Evolutionary conservation across 2,888 invertebrate genomes (phyloP).

Genomic region (Tolmerus cingulatus): DNA sequence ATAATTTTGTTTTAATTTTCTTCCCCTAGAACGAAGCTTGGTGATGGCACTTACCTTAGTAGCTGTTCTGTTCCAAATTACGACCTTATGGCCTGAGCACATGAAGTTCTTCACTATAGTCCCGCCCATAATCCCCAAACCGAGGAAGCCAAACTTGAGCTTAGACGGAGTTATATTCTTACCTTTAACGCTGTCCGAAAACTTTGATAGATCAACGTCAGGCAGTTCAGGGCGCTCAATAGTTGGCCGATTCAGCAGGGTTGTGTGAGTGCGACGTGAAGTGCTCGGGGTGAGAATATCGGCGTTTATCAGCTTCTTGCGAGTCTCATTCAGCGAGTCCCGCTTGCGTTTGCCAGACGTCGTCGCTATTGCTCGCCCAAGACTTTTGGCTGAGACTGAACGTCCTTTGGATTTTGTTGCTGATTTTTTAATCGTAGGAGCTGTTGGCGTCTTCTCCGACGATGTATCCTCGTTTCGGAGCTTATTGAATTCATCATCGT

Average conservation of each 20-base stretch:
- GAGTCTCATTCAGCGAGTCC: conserved; percentile 65
- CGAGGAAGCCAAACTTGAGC: conserved; percentile 92
- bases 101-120: conserved; percentile 95
- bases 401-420: conserved; percentile 50
- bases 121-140: conserved; percentile 93
- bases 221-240: conserved; percentile 72
- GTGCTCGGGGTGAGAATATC: conserved; percentile 43
- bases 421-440: conserved; percentile 41
- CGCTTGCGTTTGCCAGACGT: conserved; percentile 63
- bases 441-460: conserved; percentile 47
- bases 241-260: conserved; percentile 60
- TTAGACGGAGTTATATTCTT: conserved; percentile 87
- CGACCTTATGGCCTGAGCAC: conserved; percentile 91
- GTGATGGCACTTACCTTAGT: conserved; percentile 69
- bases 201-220: conserved; percentile 77
- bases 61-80: conserved; percentile 92
- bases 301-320: conserved; percentile 49
- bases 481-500: conserved; percentile 77
- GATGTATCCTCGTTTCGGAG: conserved; percentile 63
- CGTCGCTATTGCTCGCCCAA: not conserved
- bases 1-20: not conserved
- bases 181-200: conserved; percentile 79
- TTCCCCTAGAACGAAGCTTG: not conserved
- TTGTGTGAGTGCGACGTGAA: conserved; percentile 57
- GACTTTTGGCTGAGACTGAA: conserved; percentile 50